Conservation (phyloP, 2,113 vertebrate genomes). For the Aptenodytes patagonicus region DNA sequence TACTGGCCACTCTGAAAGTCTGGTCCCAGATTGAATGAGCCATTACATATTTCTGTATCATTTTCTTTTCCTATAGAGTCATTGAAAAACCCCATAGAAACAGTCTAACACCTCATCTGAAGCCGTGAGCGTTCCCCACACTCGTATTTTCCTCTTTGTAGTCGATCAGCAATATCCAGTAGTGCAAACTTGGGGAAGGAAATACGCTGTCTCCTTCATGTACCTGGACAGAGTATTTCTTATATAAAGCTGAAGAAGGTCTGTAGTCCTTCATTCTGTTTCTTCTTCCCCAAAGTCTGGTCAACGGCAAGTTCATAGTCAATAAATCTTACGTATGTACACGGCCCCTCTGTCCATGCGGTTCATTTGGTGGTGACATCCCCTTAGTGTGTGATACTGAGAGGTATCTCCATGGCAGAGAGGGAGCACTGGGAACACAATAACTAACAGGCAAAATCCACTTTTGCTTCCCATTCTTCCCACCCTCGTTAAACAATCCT, state of each 20-base stretch:
- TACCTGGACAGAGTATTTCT: background rate
- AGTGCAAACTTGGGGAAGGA: background rate
- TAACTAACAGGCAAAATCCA: background rate
- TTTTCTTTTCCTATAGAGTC: background rate
- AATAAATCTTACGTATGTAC: background rate
- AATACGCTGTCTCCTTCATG: background rate
- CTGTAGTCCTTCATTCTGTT: rapidly evolving
- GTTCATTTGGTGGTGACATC: background rate
- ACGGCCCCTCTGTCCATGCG: background rate
- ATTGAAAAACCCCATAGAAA: background rate
- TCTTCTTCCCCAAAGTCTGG: background rate
- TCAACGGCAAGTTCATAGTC: background rate
- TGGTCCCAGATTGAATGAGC: background rate
- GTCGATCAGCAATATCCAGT: background rate
- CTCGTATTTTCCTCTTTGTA: background rate
- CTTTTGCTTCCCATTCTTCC: background rate
- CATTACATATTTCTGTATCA: background rate
- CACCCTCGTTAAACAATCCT: background rate
- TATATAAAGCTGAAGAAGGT: background rate
- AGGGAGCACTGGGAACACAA: background rate
- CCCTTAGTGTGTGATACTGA: background rate
- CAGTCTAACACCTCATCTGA: background rate
- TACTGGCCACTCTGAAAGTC: background rate
- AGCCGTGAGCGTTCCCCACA: rapidly evolving
- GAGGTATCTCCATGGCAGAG: no score